Evolutionary conservation across 2,113 vertebrate species (phyloP).

Genomic region (Globicephala melas): DNA sequence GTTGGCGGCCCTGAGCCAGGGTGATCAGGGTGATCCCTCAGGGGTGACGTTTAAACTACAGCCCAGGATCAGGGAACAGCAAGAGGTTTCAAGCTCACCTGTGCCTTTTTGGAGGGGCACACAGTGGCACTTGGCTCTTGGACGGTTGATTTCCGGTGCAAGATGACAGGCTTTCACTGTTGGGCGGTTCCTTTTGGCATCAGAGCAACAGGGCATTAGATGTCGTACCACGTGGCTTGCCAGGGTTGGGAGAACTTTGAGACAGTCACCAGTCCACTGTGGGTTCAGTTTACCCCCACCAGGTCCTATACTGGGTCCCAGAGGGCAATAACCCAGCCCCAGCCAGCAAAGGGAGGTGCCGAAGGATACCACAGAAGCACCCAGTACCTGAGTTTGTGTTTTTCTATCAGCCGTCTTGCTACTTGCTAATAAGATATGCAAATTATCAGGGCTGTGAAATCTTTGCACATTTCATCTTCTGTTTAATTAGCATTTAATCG

Average conservation of each 20-base stretch:
- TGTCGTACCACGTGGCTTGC: not conserved
- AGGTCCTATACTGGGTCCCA: not conserved
- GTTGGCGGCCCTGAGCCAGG: not conserved
- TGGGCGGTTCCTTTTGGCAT: fast-evolving
- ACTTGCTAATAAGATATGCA: conserved; percentile 53
- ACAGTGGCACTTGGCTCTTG: not conserved
- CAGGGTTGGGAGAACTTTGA: not conserved
- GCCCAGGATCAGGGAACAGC: not conserved
- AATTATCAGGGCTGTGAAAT: conserved; percentile 55
- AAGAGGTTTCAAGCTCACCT: not conserved
- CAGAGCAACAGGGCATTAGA: not conserved
- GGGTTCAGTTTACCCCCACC: not conserved
- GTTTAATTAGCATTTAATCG: conserved; percentile 78
- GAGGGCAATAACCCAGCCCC: not conserved
- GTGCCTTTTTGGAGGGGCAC: not conserved
- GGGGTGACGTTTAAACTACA: not conserved
- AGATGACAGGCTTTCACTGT: not conserved
- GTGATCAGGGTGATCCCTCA: not conserved
- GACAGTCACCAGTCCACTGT: not conserved
- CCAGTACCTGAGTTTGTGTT: not conserved
- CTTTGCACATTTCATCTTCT: conserved; percentile 68
- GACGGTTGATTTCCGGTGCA: not conserved
- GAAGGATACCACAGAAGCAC: not conserved
- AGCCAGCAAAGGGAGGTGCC: not conserved
- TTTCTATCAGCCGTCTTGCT: not conserved